Base-by-base conservation (phyloP, 2,797 vertebrate genomes). In the Hyperoplus lanceolatus region DNA sequence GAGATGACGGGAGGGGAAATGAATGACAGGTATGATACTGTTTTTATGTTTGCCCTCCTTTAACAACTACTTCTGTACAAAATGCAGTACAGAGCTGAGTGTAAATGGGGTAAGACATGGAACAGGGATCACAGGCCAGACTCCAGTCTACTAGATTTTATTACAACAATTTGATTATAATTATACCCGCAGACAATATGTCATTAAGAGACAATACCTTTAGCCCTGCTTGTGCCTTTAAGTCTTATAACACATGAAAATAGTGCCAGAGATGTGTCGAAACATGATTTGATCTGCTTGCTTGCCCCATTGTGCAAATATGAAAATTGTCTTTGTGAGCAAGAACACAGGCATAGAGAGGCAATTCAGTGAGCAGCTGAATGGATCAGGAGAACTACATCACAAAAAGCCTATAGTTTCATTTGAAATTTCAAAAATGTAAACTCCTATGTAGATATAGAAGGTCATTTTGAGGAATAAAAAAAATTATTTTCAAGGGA, bases 261-360 rank as follows among this genome's bases (percentile, higher is more conserved):
- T 36, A 41, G 41, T 6, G 10, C 8, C 71, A 36, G 9, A 51
- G 56, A 57, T 43, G 14, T 0, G 49, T 49, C 76, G 63, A 67
- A 77, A 85, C 73, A 75, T 69, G 6, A 29, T 29, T 29, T 29
- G 4, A 66, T 3, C 16, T 42, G 57, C 66, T 18, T 57, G 16
- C 55, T 29, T 66, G n/a, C 72, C 70, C 50, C 29, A 18, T 48
- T 57, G 14, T 15, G 4, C 51, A 75, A 75, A 65, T 63, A 42
- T 60, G 18, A 18, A 61, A 3, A 1, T 29, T 58, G 10, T 74
- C 5, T 65, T 21, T 54, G 14, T 16, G 21, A n/a, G 38, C 5
- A 43, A 56, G 48, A 77, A 55, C 41, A 73, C 48, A 69, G 74
- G 60, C 57, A 67, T 16, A 4, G 15, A 36, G 18, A 39, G 8